Evolutionary conservation across 2,797 vertebrate species (phyloP), one percentile per base, ranked within the genome.

Genomic region (Anableps anableps): DNA sequence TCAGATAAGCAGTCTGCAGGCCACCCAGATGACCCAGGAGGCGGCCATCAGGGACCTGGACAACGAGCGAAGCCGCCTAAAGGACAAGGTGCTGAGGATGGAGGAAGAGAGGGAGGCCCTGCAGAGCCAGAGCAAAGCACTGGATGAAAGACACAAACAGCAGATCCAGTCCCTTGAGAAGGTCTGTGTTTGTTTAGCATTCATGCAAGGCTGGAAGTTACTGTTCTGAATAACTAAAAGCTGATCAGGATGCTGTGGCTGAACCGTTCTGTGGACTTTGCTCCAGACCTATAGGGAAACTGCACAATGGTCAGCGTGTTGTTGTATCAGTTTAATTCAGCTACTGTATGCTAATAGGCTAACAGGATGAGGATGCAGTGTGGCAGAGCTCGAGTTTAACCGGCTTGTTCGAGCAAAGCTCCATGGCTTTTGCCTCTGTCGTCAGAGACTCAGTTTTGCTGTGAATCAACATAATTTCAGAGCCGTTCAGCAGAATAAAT

Each of bases 1-100:
- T 96, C 98, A 99, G 88, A 99, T 99, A 84, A 98, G 98, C 94
- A 99, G 97, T 93, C 97, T 99, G 89, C 98, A 99, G 94, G 98
- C 98, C 92, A 98, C 97, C 78, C 98, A 99, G 86, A 98, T 99
- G 97, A 99, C 97, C 90, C 98, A 99, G 84, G 98, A 99, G 88
- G 97, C 99, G 36, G 97, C 97, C 89, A 98, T 99, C 92, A 96
- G 97, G 89, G 98, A 99, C 94, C 95, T 99, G 93, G 98, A 99
- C 95, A 99, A 97, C 14, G 98, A 99, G 95, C 97, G 98, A 64
- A 96, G 94, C 84, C 97, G 96, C 80, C 95, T 97, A 93, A 98
- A 97, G 90, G 98, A 99, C 91, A 98, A 97, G 91, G 94, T 99
- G 74, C 89, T 96, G 85, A 96, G 97, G 6, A 95, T 99, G 93